Evolutionary conservation across 2,888 invertebrate genomes (phyloP), one percentile per base, ranked within the genome.

Genomic region (Lutraria lutraria): DNA sequence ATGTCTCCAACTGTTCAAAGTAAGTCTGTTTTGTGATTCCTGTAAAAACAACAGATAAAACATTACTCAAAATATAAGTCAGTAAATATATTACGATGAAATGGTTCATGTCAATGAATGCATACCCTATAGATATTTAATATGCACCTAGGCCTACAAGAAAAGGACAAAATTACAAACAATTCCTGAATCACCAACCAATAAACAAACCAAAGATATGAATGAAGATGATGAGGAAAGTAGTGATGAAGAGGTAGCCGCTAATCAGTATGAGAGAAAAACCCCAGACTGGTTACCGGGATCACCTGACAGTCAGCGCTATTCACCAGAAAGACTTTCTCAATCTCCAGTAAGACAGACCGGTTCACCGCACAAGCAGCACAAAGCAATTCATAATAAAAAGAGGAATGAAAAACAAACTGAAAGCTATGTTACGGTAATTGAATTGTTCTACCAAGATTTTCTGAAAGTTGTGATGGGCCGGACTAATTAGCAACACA

Each of bases 151-250:
- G 83, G 83, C 34, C 6, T 68, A 82, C 54, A 82, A 82, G 82
- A 82, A 31, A 25, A 54, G 54, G 52, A 56, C 82, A 12, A 53
- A 82, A 56, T 56, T 54, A 56, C 83, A 84, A 63, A 80, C 84
- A 15, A 84, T 88, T 63, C 84, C 84, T 34, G 88, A 88, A 52
- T 31, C 76, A 76, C 31, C 76, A 16, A 31, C 16, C 15, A 29
- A 34, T 76, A 76, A 76, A 16, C 76, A 31, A 76, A 6, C 1
- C 6, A 31, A 76, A 0, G 76, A 34, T 31, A 31, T 3, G 4
- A 13, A 76, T 31, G 76, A 76, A 19, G 76, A 31, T 16, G 76
- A 76, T 0, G 31, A 19, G 6, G 16, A 31, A 4, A 34, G 34
- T 31, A 31, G 12, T 12, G 72, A 25, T 4, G 76, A 76, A 12